Percentiles rank a stretch among this genome's conserved stretches.
Conservation (phyloP, 2,888 invertebrate species). For the Leptothorax acervorum region DNA sequence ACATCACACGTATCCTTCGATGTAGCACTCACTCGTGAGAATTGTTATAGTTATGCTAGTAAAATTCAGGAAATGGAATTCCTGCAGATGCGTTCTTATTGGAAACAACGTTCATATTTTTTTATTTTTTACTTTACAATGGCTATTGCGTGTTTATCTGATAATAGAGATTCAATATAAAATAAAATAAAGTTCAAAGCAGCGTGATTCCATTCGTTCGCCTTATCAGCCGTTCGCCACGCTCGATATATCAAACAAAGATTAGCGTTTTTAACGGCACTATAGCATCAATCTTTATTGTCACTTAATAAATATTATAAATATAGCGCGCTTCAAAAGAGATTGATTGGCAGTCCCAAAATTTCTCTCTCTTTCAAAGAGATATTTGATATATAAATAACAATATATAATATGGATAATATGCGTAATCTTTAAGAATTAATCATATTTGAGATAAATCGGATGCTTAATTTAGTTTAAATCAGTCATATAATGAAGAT, state of each 20-base stretch:
- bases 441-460: not conserved
- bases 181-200: not conserved
- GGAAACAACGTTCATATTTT: not conserved
- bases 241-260: slow-evolving; percentile 55
- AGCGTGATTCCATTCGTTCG: not conserved
- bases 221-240: not conserved
- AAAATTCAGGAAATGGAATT: not conserved
- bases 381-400: not conserved
- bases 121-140: not conserved
- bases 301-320: slow-evolving; percentile 66
- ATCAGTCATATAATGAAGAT: not conserved
- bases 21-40: not conserved
- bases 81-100: not conserved
- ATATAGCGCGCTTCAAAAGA: slow-evolving; percentile 33
- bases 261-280: slow-evolving; percentile 54
- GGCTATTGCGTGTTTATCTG: not conserved
- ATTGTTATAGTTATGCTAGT: not conserved
- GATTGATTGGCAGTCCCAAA: slow-evolving; percentile 64
- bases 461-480: not conserved
- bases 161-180: not conserved
- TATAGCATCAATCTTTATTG: slow-evolving; percentile 70
- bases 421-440: not conserved
- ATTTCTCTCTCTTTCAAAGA: not conserved
- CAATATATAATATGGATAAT: not conserved
- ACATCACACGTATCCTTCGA: not conserved